A percentile compares a stretch with the other conserved stretches of the same genome.
phyloP scores from a whole-genome alignment of 2,888 invertebrate genomes.

The Ypsolopha sequella region DNA sequence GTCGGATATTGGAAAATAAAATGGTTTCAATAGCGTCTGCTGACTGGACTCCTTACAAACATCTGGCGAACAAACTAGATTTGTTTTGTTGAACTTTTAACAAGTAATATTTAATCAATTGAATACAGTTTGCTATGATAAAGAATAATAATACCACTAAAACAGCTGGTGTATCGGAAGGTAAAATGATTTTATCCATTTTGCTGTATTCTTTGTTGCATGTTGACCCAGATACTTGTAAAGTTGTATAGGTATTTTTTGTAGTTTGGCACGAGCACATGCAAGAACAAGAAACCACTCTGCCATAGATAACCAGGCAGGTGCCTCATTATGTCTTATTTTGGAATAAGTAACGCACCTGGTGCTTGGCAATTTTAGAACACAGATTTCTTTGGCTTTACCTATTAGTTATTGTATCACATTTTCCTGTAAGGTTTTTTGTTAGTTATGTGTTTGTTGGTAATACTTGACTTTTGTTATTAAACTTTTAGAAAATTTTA shows the following conservation, averaged over 20 bases:
- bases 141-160: not conserved
- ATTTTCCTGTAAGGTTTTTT: too few species aligned
- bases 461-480: too few species aligned
- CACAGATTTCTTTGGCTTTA: too few species aligned
- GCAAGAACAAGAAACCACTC: not conserved
- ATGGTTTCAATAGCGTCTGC: too few species aligned
- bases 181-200: not conserved
- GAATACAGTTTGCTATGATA: not conserved
- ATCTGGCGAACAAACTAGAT: too few species aligned
- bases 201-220: slow-evolving; percentile 10
- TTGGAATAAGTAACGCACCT: not conserved
- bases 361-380: not conserved
- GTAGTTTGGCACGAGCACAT: not conserved
- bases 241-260: not conserved
- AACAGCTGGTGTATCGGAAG: not conserved
- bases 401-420: too few species aligned
- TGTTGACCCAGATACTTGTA: not conserved
- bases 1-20: too few species aligned
- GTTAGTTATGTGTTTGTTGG: too few species aligned
- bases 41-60: too few species aligned
- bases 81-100: not conserved
- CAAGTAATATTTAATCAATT: not conserved
- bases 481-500: too few species aligned
- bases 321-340: not conserved
- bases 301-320: not conserved